These are phyloP conservation scores for Aldrovandia affinis DNA, from an alignment of 2,797 vertebrate species.

Conservation along the genomic window DNA sequence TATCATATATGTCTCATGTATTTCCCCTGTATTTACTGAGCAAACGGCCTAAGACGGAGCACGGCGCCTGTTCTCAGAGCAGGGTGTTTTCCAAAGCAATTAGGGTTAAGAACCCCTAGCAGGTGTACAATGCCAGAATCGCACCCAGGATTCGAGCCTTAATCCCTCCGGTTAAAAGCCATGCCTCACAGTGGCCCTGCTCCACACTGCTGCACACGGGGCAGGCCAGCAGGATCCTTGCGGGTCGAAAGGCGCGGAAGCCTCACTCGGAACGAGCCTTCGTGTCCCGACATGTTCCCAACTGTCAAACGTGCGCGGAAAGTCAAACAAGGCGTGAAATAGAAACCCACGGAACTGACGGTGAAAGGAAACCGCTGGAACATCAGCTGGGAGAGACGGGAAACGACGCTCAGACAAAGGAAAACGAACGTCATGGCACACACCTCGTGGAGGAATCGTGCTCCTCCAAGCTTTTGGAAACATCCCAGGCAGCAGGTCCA, in stretches of 20 bases:
- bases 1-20: neutral
- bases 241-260: neutral
- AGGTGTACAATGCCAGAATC: neutral
- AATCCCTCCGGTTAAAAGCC: neutral
- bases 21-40: neutral
- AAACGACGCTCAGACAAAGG: neutral
- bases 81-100: neutral
- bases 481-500: too few species aligned
- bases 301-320: neutral
- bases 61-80: neutral
- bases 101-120: neutral
- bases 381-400: neutral
- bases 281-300: conserved; percentile 26
- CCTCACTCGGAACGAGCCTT: neutral
- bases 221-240: neutral
- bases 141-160: neutral
- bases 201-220: neutral
- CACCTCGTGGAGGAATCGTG: neutral
- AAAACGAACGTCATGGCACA: neutral
- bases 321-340: conserved; percentile 24
- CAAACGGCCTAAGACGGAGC: neutral
- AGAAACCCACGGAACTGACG: neutral
- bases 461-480: too few species aligned
- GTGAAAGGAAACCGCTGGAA: conserved; percentile 16
- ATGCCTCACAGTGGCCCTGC: neutral